These are phyloP conservation scores for Egretta garzetta DNA, from an alignment of 2,113 vertebrate species.

Conservation along the genomic window DNA sequence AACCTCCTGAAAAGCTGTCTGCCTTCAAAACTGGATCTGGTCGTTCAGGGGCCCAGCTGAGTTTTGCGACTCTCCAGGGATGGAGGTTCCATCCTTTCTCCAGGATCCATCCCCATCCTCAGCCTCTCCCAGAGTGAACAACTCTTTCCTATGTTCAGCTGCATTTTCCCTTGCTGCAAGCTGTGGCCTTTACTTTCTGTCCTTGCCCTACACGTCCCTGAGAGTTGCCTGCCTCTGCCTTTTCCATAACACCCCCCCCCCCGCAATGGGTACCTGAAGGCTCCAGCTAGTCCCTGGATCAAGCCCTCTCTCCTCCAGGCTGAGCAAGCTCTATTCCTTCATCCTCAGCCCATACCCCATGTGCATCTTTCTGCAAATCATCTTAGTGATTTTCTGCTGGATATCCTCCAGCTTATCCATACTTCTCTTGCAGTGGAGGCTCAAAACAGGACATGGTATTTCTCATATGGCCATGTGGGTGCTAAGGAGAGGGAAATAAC, in stretches of 20 bases:
- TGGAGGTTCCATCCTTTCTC: background rate
- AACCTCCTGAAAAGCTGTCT: background rate
- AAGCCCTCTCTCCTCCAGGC: background rate
- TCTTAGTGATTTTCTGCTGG: background rate
- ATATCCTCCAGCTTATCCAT: background rate
- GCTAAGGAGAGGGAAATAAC: background rate
- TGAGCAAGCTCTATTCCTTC: background rate
- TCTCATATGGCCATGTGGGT: background rate
- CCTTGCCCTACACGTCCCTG: fast-evolving
- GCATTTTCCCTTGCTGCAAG: background rate
- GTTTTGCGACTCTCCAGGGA: background rate
- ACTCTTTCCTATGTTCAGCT: background rate
- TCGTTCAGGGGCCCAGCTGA: background rate
- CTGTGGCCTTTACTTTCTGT: background rate
- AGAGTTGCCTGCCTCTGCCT: background rate
- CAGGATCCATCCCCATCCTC: background rate
- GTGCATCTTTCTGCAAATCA: background rate
- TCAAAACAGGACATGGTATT: background rate
- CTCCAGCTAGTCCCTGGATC: background rate
- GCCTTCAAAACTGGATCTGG: background rate
- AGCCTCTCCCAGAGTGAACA: background rate
- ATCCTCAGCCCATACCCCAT: background rate
- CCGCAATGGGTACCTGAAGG: too few relatives aligned
- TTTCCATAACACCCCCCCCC: background rate
- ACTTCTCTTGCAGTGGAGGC: background rate